phyloP scores from a whole-genome alignment of 1,140 invertebrate species.

The Rhyzopertha dominica region DNA sequence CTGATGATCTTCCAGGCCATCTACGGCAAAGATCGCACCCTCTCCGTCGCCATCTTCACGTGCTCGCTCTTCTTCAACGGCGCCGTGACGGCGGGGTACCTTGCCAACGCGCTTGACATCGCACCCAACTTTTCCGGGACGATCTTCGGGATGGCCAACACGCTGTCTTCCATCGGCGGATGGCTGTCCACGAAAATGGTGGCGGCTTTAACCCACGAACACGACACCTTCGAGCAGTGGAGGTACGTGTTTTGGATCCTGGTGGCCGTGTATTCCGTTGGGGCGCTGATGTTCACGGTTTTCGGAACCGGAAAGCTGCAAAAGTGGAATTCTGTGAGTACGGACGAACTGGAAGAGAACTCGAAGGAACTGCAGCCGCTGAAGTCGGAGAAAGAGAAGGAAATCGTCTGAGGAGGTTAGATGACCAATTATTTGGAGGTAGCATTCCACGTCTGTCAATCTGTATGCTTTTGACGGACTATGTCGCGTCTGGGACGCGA shows the following conservation, averaged over 20 bases:
- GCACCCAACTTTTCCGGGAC: slow-evolving; percentile 86
- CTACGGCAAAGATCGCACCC: slow-evolving; percentile 60
- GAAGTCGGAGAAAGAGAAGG: slow-evolving; percentile 37
- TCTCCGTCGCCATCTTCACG: slow-evolving; percentile 71
- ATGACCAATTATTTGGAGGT: no score
- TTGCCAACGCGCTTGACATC: slow-evolving; percentile 85
- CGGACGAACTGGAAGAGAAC: slow-evolving; percentile 18
- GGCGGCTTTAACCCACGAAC: slow-evolving; percentile 70
- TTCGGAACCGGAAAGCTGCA: slow-evolving; percentile 69
- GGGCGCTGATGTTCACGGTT: slow-evolving; percentile 61
- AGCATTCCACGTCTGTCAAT: no score
- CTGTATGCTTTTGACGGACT: no score
- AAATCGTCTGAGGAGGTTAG: no score
- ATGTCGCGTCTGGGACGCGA: no score
- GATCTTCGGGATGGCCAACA: slow-evolving; percentile 88
- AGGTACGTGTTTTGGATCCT: slow-evolving; percentile 80
- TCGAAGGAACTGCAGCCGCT: slow-evolving; percentile 45
- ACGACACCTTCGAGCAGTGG: slow-evolving; percentile 74
- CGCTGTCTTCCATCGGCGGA: slow-evolving; percentile 81
- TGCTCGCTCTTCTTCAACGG: slow-evolving; percentile 75
- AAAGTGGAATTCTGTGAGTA: slow-evolving; percentile 54
- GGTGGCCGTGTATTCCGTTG: slow-evolving; percentile 63
- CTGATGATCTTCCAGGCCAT: slow-evolving; percentile 68
- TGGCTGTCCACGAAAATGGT: slow-evolving; percentile 81
- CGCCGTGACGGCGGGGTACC: slow-evolving; percentile 78